These are phyloP conservation scores for Clarias platycephalus DNA, from an alignment of 2,797 vertebrate genomes.

Conservation along the genomic window DNA sequence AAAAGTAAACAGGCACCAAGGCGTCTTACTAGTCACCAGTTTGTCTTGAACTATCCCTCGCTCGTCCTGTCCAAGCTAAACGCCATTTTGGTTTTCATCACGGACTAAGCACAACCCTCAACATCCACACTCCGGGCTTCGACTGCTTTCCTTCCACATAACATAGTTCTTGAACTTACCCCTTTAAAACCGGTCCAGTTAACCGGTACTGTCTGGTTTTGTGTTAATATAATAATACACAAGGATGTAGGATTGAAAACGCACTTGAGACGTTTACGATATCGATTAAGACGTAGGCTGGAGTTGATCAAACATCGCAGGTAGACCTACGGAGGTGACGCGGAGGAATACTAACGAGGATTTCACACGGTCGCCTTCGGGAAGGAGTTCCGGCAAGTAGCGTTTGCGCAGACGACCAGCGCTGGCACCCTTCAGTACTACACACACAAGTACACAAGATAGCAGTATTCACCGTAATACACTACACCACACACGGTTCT, in stretches of 20 bases:
- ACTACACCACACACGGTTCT: not conserved
- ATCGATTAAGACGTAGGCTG: not conserved
- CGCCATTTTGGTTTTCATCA: slow-evolving; percentile 83
- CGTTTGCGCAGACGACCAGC: slow-evolving; percentile 52
- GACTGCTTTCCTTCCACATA: slow-evolving; percentile 40
- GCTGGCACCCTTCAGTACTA: slow-evolving; percentile 1
- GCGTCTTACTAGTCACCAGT: slow-evolving; percentile 25
- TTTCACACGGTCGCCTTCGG: slow-evolving; percentile 45
- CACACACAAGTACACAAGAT: not conserved
- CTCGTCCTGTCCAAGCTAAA: slow-evolving; percentile 76
- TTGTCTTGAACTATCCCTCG: slow-evolving; percentile 62
- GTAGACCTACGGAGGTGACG: slow-evolving; percentile 52
- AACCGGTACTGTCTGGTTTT: not conserved
- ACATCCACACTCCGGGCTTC: slow-evolving; percentile 47
- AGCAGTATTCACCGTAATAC: not conserved
- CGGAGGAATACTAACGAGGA: slow-evolving; percentile 51
- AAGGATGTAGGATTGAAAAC: not conserved
- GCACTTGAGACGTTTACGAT: not conserved
- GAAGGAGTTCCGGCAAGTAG: slow-evolving; percentile 51
- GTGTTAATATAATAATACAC: not conserved
- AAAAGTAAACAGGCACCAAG: not conserved
- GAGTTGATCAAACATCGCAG: slow-evolving; percentile 47
- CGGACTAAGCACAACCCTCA: slow-evolving; percentile 74
- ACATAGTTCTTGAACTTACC: slow-evolving; percentile 51
- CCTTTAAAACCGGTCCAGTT: not conserved